Evolutionary conservation across 2,888 invertebrate species (phyloP).

Genomic region (Drosophila villosipedis): DNA sequence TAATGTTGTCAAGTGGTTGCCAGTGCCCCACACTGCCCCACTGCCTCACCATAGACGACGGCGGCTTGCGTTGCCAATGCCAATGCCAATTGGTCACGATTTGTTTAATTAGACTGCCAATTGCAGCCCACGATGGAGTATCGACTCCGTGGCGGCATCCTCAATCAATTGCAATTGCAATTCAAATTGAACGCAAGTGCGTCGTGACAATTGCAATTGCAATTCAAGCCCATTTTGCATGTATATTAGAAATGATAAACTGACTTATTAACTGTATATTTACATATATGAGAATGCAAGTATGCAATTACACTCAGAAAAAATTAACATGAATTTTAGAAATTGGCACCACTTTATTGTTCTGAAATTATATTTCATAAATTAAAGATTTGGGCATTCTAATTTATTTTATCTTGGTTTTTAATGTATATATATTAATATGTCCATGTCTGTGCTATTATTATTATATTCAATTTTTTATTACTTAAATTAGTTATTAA

Average conservation of each 20-base stretch:
- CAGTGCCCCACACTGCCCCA: slow-evolving; percentile 19
- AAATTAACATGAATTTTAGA: neutral
- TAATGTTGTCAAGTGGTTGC: slow-evolving; percentile 26
- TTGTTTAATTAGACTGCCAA: slow-evolving; percentile 24
- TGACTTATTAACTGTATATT: neutral
- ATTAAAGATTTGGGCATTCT: fast-evolving
- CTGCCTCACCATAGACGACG: neutral
- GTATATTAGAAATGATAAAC: neutral
- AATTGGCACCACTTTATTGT: neutral
- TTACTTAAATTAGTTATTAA: neutral
- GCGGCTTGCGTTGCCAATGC: slow-evolving; percentile 1
- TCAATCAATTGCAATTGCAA: slow-evolving; percentile 54
- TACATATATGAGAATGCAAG: neutral
- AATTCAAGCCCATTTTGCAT: slow-evolving; percentile 31
- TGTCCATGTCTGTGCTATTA: neutral
- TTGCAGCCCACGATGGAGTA: neutral
- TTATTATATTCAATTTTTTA: neutral
- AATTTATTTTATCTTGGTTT: too few relatives aligned
- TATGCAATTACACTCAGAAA: neutral
- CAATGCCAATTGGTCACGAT: slow-evolving; percentile 49
- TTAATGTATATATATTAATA: too few relatives aligned
- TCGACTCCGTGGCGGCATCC: slow-evolving; percentile 29
- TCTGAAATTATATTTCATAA: neutral
- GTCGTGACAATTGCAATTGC: slow-evolving; percentile 31
- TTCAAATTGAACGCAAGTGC: slow-evolving; percentile 27